Conservation (phyloP, 1,140 invertebrate genomes). For the Brachionus koreanus region DNA sequence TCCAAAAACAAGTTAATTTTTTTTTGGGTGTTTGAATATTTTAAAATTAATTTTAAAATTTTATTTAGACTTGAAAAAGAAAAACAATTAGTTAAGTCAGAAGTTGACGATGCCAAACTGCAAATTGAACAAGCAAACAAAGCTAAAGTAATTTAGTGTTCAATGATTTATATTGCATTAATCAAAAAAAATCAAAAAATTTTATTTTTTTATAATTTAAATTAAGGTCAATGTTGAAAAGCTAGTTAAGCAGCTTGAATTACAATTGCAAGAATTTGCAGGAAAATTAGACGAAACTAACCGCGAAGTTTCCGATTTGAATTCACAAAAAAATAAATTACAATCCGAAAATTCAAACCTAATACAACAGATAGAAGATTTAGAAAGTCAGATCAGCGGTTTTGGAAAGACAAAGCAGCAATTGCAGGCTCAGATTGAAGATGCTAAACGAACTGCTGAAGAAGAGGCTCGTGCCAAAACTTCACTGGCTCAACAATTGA, state of each 20-base stretch:
- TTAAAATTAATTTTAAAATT: neutral
- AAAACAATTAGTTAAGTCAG: conserved; percentile 68
- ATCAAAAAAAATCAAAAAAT: no score
- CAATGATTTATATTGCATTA: neutral
- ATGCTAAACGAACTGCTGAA: conserved; percentile 52
- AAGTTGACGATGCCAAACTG: conserved; percentile 85
- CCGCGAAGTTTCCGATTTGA: neutral
- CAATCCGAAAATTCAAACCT: neutral
- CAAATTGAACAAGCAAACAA: conserved; percentile 78
- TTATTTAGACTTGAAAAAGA: conserved; percentile 43
- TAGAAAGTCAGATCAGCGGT: conserved; percentile 42
- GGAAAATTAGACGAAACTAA: neutral
- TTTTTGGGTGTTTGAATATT: neutral
- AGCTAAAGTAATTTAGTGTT: conserved; percentile 75
- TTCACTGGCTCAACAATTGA: conserved; percentile 53
- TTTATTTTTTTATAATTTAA: no score
- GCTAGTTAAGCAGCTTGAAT: neutral
- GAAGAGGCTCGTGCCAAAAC: conserved; percentile 49
- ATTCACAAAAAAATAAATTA: neutral
- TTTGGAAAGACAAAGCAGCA: conserved; percentile 31
- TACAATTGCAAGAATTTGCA: neutral
- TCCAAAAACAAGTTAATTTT: conserved; percentile 91
- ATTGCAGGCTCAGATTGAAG: conserved; percentile 46
- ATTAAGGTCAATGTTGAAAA: neutral
- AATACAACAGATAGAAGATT: conserved; percentile 32